Percentiles rank a stretch among this genome's conserved stretches.
Conservation (phyloP, 2,797 vertebrate species). For the Falco berigora region DNA sequence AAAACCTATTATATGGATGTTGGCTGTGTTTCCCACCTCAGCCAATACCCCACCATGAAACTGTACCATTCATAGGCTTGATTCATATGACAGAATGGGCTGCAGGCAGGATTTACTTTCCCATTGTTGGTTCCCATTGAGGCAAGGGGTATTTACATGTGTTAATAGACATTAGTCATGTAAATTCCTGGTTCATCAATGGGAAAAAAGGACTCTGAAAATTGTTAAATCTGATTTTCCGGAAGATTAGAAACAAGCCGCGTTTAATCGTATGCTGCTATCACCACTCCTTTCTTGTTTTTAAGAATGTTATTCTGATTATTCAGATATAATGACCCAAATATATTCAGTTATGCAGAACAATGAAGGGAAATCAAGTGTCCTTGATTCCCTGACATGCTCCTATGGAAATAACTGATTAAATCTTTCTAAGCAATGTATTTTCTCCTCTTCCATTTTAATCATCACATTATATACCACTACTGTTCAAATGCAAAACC, state of each 20-base stretch:
- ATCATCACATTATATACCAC: not conserved
- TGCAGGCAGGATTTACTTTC: slow-evolving; percentile 22
- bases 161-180: slow-evolving; percentile 41
- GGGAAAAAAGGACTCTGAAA: not conserved
- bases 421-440: not conserved
- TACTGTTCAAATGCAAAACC: not conserved
- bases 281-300: not conserved
- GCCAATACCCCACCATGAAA: not conserved
- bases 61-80: not conserved
- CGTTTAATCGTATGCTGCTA: not conserved
- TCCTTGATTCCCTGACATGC: slow-evolving; percentile 10
- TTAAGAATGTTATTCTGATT: slow-evolving; percentile 22
- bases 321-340: slow-evolving; percentile 19
- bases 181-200: slow-evolving; percentile 12
- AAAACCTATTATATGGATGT: not conserved
- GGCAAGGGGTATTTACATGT: slow-evolving; percentile 12
- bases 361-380: slow-evolving; percentile 39
- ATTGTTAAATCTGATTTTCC: slow-evolving; percentile 50
- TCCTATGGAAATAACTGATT: slow-evolving; percentile 21
- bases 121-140: slow-evolving; percentile 6
- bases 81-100: not conserved
- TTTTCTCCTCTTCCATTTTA: slow-evolving; percentile 27
- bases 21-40: not conserved
- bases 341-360: slow-evolving; percentile 41
- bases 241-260: not conserved